Evolutionary conservation across 2,888 invertebrate species (phyloP).

Genomic region (Sycophila texana): DNA sequence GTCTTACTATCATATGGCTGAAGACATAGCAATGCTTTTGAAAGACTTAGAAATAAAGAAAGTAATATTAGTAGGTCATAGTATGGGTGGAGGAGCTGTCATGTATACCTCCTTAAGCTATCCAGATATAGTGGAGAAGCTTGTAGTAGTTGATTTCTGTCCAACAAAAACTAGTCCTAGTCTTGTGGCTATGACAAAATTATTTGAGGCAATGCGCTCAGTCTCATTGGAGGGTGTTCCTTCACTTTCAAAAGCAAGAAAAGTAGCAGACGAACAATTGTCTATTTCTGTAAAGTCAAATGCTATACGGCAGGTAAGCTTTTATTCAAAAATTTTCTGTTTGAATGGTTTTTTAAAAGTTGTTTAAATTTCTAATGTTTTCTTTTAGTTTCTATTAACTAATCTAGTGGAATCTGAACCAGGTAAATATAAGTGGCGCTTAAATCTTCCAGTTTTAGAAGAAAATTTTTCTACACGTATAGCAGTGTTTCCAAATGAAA

Average conservation of each 20-base stretch:
- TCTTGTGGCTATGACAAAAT: slow-evolving; percentile 79
- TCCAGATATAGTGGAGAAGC: slow-evolving; percentile 81
- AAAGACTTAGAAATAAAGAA: slow-evolving; percentile 81
- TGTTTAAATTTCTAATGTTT: background rate
- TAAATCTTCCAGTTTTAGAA: slow-evolving; percentile 86
- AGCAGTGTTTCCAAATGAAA: slow-evolving; percentile 80
- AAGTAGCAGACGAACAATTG: slow-evolving; percentile 82
- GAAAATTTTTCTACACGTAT: slow-evolving; percentile 82
- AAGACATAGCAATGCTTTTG: slow-evolving; percentile 84
- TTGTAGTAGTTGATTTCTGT: slow-evolving; percentile 85
- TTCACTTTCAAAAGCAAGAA: slow-evolving; percentile 83
- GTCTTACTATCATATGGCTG: slow-evolving; percentile 84
- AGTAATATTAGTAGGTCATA: slow-evolving; percentile 89
- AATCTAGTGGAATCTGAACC: slow-evolving; percentile 86
- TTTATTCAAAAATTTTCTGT: background rate
- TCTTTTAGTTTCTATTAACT: slow-evolving; percentile 85
- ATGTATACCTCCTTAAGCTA: slow-evolving; percentile 89
- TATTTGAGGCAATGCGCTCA: slow-evolving; percentile 83
- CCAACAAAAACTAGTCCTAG: slow-evolving; percentile 81
- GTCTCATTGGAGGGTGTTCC: slow-evolving; percentile 80
- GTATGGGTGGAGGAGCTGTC: slow-evolving; percentile 95
- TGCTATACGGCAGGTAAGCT: slow-evolving; percentile 77
- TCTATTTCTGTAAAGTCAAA: slow-evolving; percentile 78
- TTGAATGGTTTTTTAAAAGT: background rate
- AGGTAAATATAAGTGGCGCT: slow-evolving; percentile 84